Evolutionary conservation across 2,797 vertebrate genomes (phyloP).

Genomic region (Mastacembelus armatus): DNA sequence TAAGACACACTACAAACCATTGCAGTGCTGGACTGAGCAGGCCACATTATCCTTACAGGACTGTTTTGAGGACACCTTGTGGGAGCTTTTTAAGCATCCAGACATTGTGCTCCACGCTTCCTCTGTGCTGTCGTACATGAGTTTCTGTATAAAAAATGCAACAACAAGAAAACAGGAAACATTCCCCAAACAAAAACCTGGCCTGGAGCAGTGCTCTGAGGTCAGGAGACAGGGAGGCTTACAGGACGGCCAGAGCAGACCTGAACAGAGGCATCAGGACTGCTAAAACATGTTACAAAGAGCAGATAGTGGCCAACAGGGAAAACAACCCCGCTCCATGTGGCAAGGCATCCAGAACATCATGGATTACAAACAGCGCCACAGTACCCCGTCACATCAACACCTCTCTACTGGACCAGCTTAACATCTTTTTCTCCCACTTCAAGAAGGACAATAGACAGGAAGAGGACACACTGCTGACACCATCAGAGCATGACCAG

Average conservation of each 20-base stretch:
- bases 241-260: not conserved
- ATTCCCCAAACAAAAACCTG: conserved; percentile 5
- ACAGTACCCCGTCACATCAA: not conserved
- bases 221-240: not conserved
- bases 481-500: not conserved
- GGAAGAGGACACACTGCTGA: conserved; percentile 1
- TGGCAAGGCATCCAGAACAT: not conserved
- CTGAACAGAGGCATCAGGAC: not conserved
- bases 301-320: not conserved
- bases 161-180: not conserved
- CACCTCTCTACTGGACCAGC: not conserved
- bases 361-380: not conserved
- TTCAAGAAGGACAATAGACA: conserved; percentile 1
- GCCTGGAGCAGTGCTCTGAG: not conserved
- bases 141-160: not conserved
- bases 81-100: not conserved
- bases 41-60: not conserved
- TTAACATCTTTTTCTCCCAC: not conserved
- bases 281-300: not conserved
- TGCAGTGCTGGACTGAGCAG: too few species aligned
- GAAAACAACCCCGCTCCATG: not conserved
- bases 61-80: not conserved
- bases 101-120: conserved; percentile 3
- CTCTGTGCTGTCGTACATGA: not conserved
- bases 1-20: not conserved